phyloP scores from a whole-genome alignment of 2,888 invertebrate species.

The Drosophila peninsularis region DNA sequence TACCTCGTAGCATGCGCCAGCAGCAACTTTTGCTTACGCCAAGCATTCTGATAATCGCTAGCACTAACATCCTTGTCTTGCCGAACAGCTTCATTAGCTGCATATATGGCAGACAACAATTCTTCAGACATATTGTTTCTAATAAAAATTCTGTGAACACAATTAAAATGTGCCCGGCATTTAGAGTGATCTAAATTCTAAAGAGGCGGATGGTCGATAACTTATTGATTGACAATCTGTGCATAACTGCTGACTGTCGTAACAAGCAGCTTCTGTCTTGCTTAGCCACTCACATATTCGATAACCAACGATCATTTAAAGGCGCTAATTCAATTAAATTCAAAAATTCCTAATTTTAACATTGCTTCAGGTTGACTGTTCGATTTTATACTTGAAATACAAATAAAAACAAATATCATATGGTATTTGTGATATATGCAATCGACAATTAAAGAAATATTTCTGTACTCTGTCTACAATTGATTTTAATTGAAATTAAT shows the following conservation, averaged over 20 bases:
- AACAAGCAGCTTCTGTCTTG: conserved; percentile 33
- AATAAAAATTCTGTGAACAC: neutral
- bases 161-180: conserved; percentile 23
- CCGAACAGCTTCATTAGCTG: conserved; percentile 34
- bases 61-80: neutral
- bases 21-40: conserved; percentile 65
- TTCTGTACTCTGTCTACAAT: conserved; percentile 29
- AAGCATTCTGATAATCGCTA: conserved; percentile 45
- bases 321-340: neutral
- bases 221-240: neutral
- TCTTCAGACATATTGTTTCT: conserved; percentile 14
- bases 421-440: too few species aligned
- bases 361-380: neutral
- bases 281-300: conserved; percentile 5
- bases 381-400: neutral
- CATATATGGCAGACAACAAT: conserved; percentile 21
- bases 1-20: conserved; percentile 56
- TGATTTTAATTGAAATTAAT: conserved; percentile 55
- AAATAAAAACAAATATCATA: too few species aligned
- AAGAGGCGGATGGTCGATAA: conserved; percentile 32
- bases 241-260: neutral
- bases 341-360: neutral
- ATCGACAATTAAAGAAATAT: neutral
- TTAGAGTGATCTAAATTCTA: conserved; percentile 17
- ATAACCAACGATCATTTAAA: conserved; percentile 20